phyloP scores from a whole-genome alignment of 1,140 invertebrate species.

The Cyphomyrmex costatus region DNA sequence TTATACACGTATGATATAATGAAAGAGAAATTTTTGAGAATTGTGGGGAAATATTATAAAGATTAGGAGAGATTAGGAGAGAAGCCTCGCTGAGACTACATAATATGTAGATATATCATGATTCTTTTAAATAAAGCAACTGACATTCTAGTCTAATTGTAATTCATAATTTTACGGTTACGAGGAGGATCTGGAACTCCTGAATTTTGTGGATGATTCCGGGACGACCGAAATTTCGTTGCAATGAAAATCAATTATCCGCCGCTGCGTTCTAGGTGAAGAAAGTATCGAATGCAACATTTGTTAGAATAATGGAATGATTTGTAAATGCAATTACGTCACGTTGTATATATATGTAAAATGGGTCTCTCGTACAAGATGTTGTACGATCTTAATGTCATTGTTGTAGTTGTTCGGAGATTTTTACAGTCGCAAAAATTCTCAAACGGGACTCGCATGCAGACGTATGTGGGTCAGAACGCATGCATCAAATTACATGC shows the following conservation, averaged over 20 bases:
- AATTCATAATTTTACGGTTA: constrained; percentile 68
- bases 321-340: constrained; percentile 49
- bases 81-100: background rate
- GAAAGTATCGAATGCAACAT: constrained; percentile 4
- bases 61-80: constrained; percentile 53
- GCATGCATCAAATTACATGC: constrained; percentile 7
- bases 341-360: background rate
- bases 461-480: constrained; percentile 2
- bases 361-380: background rate
- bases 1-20: background rate
- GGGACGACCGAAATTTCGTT: constrained; percentile 8
- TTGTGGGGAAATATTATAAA: constrained; percentile 48
- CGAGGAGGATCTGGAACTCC: background rate
- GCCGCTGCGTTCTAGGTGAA: constrained; percentile 7
- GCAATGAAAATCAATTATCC: constrained; percentile 55
- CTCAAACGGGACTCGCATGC: background rate
- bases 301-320: constrained; percentile 27
- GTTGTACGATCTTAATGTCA: background rate
- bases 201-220: constrained; percentile 2
- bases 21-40: constrained; percentile 21
- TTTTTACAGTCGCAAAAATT: constrained; percentile 14
- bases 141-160: background rate
- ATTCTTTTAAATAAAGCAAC: constrained; percentile 22
- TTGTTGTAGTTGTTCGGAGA: background rate
- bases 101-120: background rate